Conservation (phyloP, 2,797 vertebrate species). For the Gephyroberyx darwinii region DNA sequence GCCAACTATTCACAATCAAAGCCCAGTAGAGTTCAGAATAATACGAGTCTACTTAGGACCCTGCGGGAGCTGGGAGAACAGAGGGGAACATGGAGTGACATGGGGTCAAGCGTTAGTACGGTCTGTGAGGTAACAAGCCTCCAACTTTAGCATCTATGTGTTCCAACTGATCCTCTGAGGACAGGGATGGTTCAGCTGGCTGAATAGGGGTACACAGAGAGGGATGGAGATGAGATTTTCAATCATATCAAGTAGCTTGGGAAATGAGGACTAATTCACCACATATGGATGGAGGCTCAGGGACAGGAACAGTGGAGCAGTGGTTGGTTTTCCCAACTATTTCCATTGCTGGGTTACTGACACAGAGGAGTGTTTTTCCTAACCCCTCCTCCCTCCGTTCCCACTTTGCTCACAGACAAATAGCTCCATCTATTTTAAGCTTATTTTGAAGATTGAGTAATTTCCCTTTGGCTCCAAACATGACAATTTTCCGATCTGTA, state of each 20-base stretch:
- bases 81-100: conserved; percentile 49
- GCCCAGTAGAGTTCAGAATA: conserved; percentile 44
- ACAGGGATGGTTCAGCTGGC: conserved; percentile 44
- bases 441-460: conserved; percentile 53
- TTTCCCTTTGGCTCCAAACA: conserved; percentile 58
- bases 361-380: conserved; percentile 63
- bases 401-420: conserved; percentile 52
- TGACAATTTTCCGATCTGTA: conserved; percentile 53
- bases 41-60: conserved; percentile 39
- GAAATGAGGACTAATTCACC: conserved; percentile 61
- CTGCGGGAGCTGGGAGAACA: conserved; percentile 52
- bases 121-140: conserved; percentile 52
- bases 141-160: conserved; percentile 57
- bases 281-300: conserved; percentile 45
- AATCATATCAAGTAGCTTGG: conserved; percentile 54
- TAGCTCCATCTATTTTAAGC: conserved; percentile 69
- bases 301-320: conserved; percentile 42
- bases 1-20: conserved; percentile 58
- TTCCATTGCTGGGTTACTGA: conserved; percentile 67
- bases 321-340: conserved; percentile 61
- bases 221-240: conserved; percentile 52
- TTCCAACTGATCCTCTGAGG: conserved; percentile 49
- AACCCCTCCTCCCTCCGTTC: conserved; percentile 51
- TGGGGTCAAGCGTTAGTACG: conserved; percentile 48
- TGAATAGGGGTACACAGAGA: conserved; percentile 31